A percentile compares a stretch with the other conserved stretches of the same genome.
Conservation (phyloP, 2,888 invertebrate genomes). For the Plebejus argus region DNA sequence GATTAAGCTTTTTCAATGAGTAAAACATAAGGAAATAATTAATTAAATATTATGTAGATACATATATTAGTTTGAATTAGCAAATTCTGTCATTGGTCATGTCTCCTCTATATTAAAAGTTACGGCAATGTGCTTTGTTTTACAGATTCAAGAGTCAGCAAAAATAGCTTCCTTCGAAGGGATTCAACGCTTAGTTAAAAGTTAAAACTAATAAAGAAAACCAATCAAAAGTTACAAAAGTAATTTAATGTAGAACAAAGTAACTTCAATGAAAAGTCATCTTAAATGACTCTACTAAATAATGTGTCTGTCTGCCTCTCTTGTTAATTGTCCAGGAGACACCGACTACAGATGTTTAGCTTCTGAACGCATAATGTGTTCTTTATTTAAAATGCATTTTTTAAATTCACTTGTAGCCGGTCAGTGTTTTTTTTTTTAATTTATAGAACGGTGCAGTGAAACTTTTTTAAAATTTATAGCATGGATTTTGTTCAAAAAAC, state of each 20-base stretch:
- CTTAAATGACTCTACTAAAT: conserved; percentile 11
- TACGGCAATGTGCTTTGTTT: no score
- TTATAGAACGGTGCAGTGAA: conserved; percentile 1
- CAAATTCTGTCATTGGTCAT: no score
- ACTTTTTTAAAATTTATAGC: not conserved
- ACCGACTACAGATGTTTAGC: conserved; percentile 75
- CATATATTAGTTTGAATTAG: no score
- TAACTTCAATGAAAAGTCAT: conserved; percentile 2
- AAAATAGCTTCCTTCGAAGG: no score
- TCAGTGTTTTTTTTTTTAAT: conserved; percentile 14
- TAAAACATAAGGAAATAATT: no score
- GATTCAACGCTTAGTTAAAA: no score
- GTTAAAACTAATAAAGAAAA: no score
- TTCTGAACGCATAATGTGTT: conserved; percentile 64
- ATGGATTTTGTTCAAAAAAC: not conserved
- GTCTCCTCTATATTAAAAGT: no score
- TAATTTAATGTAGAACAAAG: not conserved
- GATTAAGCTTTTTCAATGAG: no score
- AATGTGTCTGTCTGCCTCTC: conserved; percentile 64
- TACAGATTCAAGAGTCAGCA: no score
- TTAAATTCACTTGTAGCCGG: conserved; percentile 9
- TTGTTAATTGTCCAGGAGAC: conserved; percentile 77
- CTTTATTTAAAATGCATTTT: conserved; percentile 54
- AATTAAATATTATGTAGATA: no score
- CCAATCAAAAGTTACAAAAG: not conserved